Conservation (phyloP, 35 echinoderm and acorn worm species). For the Stichopus chloronotus region DNA sequence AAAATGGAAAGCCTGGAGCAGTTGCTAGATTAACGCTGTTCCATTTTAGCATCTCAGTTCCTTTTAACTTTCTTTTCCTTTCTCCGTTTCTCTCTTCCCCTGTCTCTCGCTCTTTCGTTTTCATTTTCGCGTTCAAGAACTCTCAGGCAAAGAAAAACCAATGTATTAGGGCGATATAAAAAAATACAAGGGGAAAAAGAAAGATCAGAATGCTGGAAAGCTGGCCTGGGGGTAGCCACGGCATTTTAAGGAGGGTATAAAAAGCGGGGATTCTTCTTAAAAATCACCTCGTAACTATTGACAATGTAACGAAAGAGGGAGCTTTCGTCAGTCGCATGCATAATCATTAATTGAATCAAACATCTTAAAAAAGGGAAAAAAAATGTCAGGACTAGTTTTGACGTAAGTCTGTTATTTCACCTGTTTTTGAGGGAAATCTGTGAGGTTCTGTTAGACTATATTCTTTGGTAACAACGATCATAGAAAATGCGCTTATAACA, state of each 20-base stretch:
- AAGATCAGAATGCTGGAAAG: constrained; percentile 51
- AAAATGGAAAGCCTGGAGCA: constrained; percentile 53
- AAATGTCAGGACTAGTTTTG: constrained; percentile 1
- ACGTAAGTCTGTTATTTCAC: constrained; percentile 50
- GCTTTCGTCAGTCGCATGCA: constrained; percentile 21
- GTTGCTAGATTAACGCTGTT: constrained; percentile 56
- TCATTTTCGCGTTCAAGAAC: constrained; percentile 43
- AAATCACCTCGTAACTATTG: constrained; percentile 47
- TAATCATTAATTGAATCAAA: constrained; percentile 54
- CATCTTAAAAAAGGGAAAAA: background rate
- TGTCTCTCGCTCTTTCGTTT: constrained; percentile 2
- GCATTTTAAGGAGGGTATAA: constrained; percentile 48
- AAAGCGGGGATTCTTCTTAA: constrained; percentile 25
- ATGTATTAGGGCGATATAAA: constrained; percentile 43
- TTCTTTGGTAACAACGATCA: too few relatives aligned
- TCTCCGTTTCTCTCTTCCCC: background rate
- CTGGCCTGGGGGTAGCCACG: constrained; percentile 19
- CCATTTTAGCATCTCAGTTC: constrained; percentile 47
- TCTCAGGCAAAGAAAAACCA: constrained; percentile 24
- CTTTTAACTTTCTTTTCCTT: constrained; percentile 34
- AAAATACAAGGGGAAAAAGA: constrained; percentile 19
- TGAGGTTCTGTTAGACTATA: constrained; percentile 17
- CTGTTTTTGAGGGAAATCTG: constrained; percentile 26
- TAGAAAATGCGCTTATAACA: too few relatives aligned
- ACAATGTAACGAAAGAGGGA: constrained; percentile 54